phyloP scores from a whole-genome alignment of 2,888 invertebrate species.

The Scrobipalpa costella region DNA sequence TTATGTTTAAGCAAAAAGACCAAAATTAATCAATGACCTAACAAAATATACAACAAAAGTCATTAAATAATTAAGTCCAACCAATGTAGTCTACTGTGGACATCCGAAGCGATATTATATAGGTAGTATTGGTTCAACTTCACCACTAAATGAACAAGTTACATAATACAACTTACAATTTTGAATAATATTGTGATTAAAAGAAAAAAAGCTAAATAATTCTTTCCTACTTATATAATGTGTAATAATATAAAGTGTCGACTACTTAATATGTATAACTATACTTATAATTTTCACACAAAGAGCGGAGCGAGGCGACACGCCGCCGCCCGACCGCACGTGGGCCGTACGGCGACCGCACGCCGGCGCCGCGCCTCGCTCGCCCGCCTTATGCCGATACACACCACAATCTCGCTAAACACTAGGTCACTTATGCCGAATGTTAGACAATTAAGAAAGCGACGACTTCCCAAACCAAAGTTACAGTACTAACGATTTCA shows the following conservation, averaged over 20 bases:
- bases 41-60: conserved; percentile 82
- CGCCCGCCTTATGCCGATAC: conserved; percentile 52
- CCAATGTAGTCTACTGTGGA: conserved; percentile 69
- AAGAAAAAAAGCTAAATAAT: conserved; percentile 79
- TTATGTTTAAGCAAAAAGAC: conserved; percentile 75
- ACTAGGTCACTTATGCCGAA: conserved; percentile 68
- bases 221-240: conserved; percentile 80
- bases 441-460: conserved; percentile 71
- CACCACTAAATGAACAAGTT: conserved; percentile 74
- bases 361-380: not conserved
- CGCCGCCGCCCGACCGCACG: not conserved
- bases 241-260: conserved; percentile 81
- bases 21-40: conserved; percentile 81
- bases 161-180: conserved; percentile 80
- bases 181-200: conserved; percentile 81
- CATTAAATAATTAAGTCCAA: conserved; percentile 80
- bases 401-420: conserved; percentile 67
- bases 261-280: conserved; percentile 77
- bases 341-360: conserved; percentile 18
- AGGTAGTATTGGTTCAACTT: conserved; percentile 47
- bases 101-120: conserved; percentile 66
- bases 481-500: conserved; percentile 65
- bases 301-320: conserved; percentile 54
- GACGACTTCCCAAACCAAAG: conserved; percentile 70
- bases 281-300: conserved; percentile 79